Percentiles rank a stretch among this genome's conserved stretches.
Conservation (phyloP, 2,888 invertebrate genomes). For the Bombylius discolor region DNA sequence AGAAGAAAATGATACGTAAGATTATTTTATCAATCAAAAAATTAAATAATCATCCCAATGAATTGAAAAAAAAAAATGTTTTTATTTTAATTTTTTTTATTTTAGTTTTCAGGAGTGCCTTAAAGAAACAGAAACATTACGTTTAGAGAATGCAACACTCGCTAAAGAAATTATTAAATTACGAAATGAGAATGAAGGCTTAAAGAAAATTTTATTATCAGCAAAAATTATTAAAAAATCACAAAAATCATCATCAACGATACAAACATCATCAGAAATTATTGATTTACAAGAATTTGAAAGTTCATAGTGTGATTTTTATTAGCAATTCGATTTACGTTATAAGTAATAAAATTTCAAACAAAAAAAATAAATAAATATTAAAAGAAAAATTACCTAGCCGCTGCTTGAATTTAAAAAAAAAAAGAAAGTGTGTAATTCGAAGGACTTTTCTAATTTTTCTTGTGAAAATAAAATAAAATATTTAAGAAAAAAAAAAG, state of each 20-base stretch:
- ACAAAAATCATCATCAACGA: no score
- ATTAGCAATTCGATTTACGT: no score
- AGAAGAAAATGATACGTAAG: constrained; percentile 55
- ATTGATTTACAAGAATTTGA: not conserved
- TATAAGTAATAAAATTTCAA: no score
- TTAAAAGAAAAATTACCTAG: no score
- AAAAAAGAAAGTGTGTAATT: no score
- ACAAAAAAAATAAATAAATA: no score
- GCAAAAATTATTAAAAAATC: not conserved
- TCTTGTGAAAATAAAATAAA: no score
- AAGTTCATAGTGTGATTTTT: not conserved
- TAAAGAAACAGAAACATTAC: constrained; percentile 12
- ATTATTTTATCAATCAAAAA: constrained; percentile 27
- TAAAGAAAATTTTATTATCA: not conserved
- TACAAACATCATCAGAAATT: not conserved
- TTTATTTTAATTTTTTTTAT: no score
- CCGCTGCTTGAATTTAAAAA: no score
- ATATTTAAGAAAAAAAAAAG: no score
- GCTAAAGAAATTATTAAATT: constrained; percentile 25
- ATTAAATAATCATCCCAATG: no score
- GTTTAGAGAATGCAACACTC: constrained; percentile 5
- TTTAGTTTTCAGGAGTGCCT: constrained; percentile 29
- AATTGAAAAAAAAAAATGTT: not conserved
- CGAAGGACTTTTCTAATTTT: no score
- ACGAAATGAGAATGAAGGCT: constrained; percentile 22